A percentile compares a stretch with the other conserved stretches of the same genome.
Evolutionary conservation across 2,797 vertebrate genomes (phyloP).

Genomic region (Heterohyrax brucei): DNA sequence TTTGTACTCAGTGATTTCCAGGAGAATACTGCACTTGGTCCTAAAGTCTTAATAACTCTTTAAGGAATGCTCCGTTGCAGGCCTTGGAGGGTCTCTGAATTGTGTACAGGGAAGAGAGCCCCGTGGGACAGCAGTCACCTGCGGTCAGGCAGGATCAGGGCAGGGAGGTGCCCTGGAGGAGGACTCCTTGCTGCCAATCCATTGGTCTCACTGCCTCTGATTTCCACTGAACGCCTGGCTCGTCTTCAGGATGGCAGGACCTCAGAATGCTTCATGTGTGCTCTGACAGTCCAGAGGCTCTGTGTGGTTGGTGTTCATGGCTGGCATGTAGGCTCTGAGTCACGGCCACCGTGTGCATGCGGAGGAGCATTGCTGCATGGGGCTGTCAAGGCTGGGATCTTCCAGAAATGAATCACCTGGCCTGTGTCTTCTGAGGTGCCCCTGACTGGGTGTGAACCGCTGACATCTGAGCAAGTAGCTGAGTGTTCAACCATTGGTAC

Average conservation of each 20-base stretch:
- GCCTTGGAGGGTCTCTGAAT: neutral
- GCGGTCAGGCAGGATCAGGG: constrained; percentile 4
- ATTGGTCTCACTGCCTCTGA: neutral
- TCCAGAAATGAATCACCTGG: neutral
- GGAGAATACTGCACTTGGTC: neutral
- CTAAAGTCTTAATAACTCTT: constrained; percentile 29
- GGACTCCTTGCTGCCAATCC: neutral
- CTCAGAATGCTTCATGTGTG: neutral
- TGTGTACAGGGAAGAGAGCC: neutral
- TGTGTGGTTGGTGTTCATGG: rapidly evolving
- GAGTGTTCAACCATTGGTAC: too few relatives aligned
- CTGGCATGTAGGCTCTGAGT: neutral
- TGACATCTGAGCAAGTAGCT: neutral
- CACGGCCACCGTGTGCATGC: neutral
- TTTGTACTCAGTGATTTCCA: constrained; percentile 37
- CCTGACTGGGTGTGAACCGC: neutral
- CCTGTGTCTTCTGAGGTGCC: neutral
- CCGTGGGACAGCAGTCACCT: neutral
- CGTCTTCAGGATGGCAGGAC: neutral
- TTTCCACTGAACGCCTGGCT: neutral
- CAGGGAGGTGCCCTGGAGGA: neutral
- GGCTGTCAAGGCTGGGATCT: neutral
- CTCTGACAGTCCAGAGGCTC: neutral
- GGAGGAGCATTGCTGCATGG: neutral
- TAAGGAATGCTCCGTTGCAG: constrained; percentile 36